A percentile compares a stretch with the other conserved stretches of the same genome.
phyloP scores from a whole-genome alignment of 1,140 invertebrate species.

The Lethocerus indicus region DNA sequence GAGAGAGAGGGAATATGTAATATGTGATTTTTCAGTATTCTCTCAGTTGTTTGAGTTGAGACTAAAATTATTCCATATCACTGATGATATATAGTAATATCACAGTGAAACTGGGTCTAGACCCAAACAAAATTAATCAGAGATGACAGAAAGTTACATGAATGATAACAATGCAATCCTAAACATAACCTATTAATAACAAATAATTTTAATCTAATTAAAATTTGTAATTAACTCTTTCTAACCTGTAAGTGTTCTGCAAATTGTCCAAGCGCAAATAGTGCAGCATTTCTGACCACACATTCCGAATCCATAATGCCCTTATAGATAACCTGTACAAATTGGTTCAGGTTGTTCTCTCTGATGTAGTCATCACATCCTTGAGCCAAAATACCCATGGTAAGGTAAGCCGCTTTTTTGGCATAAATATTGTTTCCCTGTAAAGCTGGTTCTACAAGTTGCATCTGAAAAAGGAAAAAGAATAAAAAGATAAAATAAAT shows the following conservation, averaged over 20 bases:
- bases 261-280: constrained; percentile 69
- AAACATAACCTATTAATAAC: too few relatives aligned
- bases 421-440: constrained; percentile 34
- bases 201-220: too few relatives aligned
- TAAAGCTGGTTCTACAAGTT: constrained; percentile 40
- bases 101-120: too few relatives aligned
- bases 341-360: constrained; percentile 47
- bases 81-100: too few relatives aligned
- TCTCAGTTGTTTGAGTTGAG: too few relatives aligned
- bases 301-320: constrained; percentile 45
- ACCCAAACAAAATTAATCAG: too few relatives aligned
- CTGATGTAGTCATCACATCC: constrained; percentile 62
- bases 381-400: constrained; percentile 59
- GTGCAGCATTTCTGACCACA: constrained; percentile 50
- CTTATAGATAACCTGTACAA: constrained; percentile 47
- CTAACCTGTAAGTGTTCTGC: constrained; percentile 57
- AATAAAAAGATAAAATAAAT: constrained; percentile 9
- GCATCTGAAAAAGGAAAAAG: constrained; percentile 28
- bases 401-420: constrained; percentile 51
- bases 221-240: too few relatives aligned
- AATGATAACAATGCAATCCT: too few relatives aligned
- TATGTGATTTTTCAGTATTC: too few relatives aligned
- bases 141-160: too few relatives aligned
- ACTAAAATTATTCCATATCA: too few relatives aligned
- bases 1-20: too few relatives aligned